A percentile compares a stretch with the other conserved stretches of the same genome.
Evolutionary conservation across 2,888 invertebrate genomes (phyloP).

Genomic region (Oscheius sp.): DNA sequence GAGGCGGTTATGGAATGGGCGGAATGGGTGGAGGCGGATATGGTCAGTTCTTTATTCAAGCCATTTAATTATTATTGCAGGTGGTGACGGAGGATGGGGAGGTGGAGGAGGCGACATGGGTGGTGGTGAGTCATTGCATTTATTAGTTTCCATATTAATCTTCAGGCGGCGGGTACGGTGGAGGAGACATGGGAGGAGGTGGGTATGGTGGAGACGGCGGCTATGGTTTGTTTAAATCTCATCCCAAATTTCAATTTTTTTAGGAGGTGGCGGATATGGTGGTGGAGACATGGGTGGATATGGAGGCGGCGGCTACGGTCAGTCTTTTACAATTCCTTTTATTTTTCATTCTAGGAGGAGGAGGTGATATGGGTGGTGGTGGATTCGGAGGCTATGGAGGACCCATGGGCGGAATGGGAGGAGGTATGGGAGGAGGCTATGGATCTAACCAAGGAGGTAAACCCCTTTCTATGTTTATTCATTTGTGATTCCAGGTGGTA

Average conservation of each 20-base stretch:
- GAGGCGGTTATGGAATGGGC: conserved; percentile 51
- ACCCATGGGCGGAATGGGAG: conserved; percentile 44
- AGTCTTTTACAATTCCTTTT: too few relatives aligned
- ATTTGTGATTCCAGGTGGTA: background rate
- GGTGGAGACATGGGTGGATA: conserved; percentile 46
- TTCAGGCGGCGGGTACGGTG: conserved; percentile 40
- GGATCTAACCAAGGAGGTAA: conserved; percentile 45
- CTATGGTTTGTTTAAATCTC: background rate
- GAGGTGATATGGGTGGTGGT: conserved; percentile 38
- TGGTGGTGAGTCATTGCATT: too few relatives aligned
- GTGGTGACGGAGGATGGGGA: conserved; percentile 31
- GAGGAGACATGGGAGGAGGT: conserved; percentile 37
- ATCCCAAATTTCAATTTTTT: background rate
- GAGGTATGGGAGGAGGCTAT: conserved; percentile 30
- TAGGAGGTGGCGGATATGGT: conserved; percentile 42
- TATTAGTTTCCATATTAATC: too few relatives aligned
- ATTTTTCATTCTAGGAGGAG: conserved; percentile 47
- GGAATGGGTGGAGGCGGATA: conserved; percentile 40
- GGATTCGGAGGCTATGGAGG: conserved; percentile 54
- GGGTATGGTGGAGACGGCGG: conserved; percentile 42
- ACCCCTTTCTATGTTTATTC: background rate
- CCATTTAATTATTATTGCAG: too few relatives aligned
- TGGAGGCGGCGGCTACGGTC: conserved; percentile 47
- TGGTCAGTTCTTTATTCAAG: conserved; percentile 12
- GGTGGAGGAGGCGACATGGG: conserved; percentile 40